phyloP scores from a whole-genome alignment of 53 echinoderm and acorn worm genomes.

The Echinarachnius parma region DNA sequence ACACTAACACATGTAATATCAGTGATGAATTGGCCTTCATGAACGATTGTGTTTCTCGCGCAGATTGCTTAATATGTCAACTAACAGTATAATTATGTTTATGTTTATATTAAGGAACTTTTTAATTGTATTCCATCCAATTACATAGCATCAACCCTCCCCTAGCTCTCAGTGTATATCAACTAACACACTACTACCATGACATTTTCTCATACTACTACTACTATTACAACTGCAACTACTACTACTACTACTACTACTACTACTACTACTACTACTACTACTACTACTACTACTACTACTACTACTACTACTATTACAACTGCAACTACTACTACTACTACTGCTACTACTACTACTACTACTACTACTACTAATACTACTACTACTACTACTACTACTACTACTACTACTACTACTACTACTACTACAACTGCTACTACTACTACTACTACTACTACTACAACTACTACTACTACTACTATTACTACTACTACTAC shows the following conservation, averaged over 20 bases:
- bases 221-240: constrained; percentile 2
- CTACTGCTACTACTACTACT: constrained; percentile 5
- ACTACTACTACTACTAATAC: neutral
- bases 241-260: constrained; percentile 5
- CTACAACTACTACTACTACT: neutral
- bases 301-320: constrained; percentile 4
- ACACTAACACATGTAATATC: too few relatives aligned
- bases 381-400: constrained; percentile 9
- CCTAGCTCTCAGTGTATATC: too few relatives aligned
- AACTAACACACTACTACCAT: too few relatives aligned
- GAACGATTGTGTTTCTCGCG: too few relatives aligned
- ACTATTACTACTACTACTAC: constrained; percentile 13
- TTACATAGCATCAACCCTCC: too few relatives aligned
- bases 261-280: constrained; percentile 15
- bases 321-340: neutral
- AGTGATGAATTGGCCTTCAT: too few relatives aligned
- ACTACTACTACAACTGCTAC: constrained; percentile 6
- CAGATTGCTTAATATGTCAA: too few relatives aligned
- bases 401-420: constrained; percentile 10
- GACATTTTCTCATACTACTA: neutral
- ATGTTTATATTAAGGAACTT: too few relatives aligned
- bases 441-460: constrained; percentile 12
- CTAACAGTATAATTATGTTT: too few relatives aligned
- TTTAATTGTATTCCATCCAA: too few relatives aligned
- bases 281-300: constrained; percentile 18